Evolutionary conservation across 2,797 vertebrate genomes (phyloP).

Genomic region (Xiphorhynchus erythropygius): DNA sequence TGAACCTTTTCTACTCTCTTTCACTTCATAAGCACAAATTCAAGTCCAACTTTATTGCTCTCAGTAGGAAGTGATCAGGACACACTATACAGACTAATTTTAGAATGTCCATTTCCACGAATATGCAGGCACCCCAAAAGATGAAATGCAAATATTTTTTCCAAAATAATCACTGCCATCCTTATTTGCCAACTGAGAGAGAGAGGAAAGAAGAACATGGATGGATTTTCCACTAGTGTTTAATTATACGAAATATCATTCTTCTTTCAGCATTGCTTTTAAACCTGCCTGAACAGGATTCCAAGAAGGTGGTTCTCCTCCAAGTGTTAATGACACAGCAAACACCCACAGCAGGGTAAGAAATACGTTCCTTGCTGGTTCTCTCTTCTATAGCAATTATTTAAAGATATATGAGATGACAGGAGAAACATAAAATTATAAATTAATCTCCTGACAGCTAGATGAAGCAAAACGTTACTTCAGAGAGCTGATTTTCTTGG

Average conservation of each 20-base stretch:
- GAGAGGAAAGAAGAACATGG: not conserved
- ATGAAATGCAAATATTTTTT: not conserved
- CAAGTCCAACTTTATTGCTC: not conserved
- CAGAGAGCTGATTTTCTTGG: not conserved
- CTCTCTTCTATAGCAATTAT: not conserved
- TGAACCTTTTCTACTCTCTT: not conserved
- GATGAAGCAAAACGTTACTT: not conserved
- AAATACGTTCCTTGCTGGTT: not conserved
- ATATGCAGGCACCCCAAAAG: not conserved
- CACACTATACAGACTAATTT: not conserved
- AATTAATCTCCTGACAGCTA: not conserved
- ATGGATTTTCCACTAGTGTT: not conserved
- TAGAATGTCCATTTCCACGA: not conserved
- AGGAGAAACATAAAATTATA: not conserved
- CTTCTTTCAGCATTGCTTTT: not conserved
- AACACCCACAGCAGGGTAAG: conserved; percentile 38
- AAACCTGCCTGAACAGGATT: conserved; percentile 48
- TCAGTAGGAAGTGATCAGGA: not conserved
- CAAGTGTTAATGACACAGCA: conserved; percentile 50
- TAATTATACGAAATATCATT: not conserved
- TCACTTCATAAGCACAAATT: not conserved
- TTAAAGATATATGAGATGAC: not conserved
- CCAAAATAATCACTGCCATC: not conserved
- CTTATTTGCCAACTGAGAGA: not conserved
- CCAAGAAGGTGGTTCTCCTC: conserved; percentile 31